Conservation (phyloP, 2,797 vertebrate genomes). For the Periophthalmus magnuspinnatus region DNA sequence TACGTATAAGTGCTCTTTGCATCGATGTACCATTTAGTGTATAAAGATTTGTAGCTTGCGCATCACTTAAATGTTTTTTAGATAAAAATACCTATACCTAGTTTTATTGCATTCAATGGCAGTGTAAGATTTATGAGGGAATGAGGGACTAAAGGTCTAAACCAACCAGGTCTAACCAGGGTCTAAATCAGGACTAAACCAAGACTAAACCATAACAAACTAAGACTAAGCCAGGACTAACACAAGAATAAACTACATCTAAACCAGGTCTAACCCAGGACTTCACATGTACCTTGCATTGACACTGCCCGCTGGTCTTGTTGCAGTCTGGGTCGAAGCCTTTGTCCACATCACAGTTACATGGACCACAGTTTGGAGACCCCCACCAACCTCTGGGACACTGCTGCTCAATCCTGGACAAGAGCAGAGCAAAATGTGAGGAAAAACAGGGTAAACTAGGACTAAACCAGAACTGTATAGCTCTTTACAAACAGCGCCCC, state of each 20-base stretch:
- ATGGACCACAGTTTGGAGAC: constrained; percentile 91
- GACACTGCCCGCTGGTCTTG: constrained; percentile 93
- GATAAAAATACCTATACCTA: too few relatives aligned
- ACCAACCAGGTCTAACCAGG: too few relatives aligned
- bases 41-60: too few relatives aligned
- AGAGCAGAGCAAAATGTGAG: constrained; percentile 2
- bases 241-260: constrained; percentile 27
- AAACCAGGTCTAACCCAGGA: neutral
- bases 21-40: too few relatives aligned
- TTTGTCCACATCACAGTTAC: constrained; percentile 90
- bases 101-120: too few relatives aligned
- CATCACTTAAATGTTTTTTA: too few relatives aligned
- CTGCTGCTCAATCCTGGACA: constrained; percentile 90
- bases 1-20: too few relatives aligned
- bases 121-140: too few relatives aligned
- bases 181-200: too few relatives aligned
- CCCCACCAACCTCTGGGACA: constrained; percentile 99
- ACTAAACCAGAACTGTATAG: neutral
- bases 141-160: too few relatives aligned
- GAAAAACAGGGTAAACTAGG: neutral
- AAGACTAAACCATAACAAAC: constrained; percentile 29
- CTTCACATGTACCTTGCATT: constrained; percentile 88
- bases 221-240: constrained; percentile 1
- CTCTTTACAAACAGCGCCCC: too few relatives aligned
- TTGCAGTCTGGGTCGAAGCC: constrained; percentile 97